Conservation (phyloP, 2,797 vertebrate species). For the Sparus aurata region DNA sequence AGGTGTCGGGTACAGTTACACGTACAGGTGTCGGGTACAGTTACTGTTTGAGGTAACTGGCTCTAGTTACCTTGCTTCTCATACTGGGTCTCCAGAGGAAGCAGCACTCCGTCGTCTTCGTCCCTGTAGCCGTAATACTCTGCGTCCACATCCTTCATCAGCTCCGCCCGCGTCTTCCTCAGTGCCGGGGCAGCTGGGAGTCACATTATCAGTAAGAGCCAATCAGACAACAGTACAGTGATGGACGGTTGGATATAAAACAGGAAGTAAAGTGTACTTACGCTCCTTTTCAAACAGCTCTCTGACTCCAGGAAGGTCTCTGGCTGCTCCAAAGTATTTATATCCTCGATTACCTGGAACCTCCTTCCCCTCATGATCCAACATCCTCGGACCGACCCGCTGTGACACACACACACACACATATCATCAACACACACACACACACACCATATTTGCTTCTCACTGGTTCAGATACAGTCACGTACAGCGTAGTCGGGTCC, state of each 20-base stretch:
- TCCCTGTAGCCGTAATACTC: conserved; percentile 98
- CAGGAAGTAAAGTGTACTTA: conserved; percentile 76
- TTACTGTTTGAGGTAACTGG: too few relatives aligned
- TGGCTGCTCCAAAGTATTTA: conserved; percentile 97
- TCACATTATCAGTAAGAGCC: conserved; percentile 35
- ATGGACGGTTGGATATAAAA: not conserved
- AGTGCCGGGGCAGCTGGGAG: conserved; percentile 90
- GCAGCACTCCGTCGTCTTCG: conserved; percentile 94
- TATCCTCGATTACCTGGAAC: conserved; percentile 97
- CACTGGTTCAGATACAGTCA: too few relatives aligned
- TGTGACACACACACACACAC: conserved; percentile 56
- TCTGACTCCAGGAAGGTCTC: conserved; percentile 95
- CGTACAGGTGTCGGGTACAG: too few relatives aligned
- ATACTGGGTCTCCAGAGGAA: conserved; percentile 92
- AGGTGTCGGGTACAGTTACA: too few relatives aligned
- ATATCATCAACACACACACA: not conserved
- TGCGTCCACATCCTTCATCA: conserved; percentile 97
- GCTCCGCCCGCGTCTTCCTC: conserved; percentile 93
- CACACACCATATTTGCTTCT: not conserved
- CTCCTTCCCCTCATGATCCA: conserved; percentile 97
- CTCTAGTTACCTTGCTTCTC: conserved; percentile 87
- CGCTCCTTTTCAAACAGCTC: conserved; percentile 98
- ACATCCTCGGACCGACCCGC: conserved; percentile 95
- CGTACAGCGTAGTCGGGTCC: conserved; percentile 91
- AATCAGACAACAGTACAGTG: not conserved